phyloP scores from a whole-genome alignment of 2,797 vertebrate genomes.

The Tapirus indicus region DNA sequence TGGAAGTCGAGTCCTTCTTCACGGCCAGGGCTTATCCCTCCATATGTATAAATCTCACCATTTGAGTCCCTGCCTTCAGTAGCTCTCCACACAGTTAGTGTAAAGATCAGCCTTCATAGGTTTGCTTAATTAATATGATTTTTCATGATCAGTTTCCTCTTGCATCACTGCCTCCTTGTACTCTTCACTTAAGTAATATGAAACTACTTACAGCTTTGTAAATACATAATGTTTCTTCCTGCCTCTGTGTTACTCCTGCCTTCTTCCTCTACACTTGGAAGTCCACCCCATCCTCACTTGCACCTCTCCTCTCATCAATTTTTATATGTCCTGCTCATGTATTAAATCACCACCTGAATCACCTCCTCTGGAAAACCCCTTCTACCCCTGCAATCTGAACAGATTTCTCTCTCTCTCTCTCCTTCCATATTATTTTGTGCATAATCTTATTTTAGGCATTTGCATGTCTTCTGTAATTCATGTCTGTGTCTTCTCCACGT shows the following conservation, averaged over 20 bases:
- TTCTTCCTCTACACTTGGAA: not conserved
- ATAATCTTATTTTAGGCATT: not conserved
- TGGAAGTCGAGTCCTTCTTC: not conserved
- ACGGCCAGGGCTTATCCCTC: fast-evolving
- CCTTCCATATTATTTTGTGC: fast-evolving
- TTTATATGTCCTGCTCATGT: not conserved
- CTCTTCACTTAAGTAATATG: not conserved
- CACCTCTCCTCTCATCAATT: fast-evolving
- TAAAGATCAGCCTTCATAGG: not conserved
- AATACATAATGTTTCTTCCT: not conserved
- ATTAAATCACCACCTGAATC: not conserved
- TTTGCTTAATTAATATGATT: not conserved
- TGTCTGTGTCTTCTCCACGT: fast-evolving
- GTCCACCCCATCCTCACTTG: fast-evolving
- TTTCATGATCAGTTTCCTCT: not conserved
- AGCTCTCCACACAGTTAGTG: not conserved
- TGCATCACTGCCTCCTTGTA: not conserved
- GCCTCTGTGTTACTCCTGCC: not conserved
- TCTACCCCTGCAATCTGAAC: fast-evolving
- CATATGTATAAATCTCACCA: fast-evolving
- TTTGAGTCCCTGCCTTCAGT: not conserved
- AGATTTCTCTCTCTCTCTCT: too few species aligned
- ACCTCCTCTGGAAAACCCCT: not conserved
- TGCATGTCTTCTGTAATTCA: not conserved
- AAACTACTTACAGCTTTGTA: not conserved